Evolutionary conservation across 2,797 vertebrate species (phyloP), one percentile per base, ranked within the genome.

Genomic region (Neomorphus geoffroyi): DNA sequence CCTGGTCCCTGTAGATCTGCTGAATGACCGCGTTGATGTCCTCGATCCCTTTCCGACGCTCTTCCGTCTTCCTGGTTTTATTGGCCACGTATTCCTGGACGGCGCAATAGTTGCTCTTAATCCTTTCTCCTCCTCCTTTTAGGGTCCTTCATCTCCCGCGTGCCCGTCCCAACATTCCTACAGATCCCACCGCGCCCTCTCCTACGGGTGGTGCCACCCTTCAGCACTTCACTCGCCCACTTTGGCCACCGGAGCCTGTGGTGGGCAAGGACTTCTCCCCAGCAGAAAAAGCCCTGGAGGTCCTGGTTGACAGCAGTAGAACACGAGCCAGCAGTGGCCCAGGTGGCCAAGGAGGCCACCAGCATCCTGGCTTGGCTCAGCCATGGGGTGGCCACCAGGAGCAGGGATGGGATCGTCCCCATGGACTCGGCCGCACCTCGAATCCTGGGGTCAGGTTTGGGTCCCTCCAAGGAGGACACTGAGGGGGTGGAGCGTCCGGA

Each of bases 1-100:
- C 99, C 90, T 99, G 98, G 74, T 99, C 98, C 96, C 98, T 98
- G 81, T 99, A 98, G 57, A 99, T 98, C 96, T 99, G 98, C 85
- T 99, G 99, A 95, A 99, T 98, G 26, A 98, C 97, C 1, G 97
- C 98, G 11, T 98, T 98, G 88, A 99, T 98, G 96, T 99, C 98
- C 19, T 98, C 98, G 35, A 99, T 95, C 6, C 98, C 98, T 64
- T 97, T 94, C 17, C 99, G 98, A 3, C 98, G 97, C 87, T 99
- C 97, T n/a, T 99, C 98, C 0, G 98, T 99, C 95, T 98, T 99
- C 95, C 98, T 98, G 7, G 98, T 98, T 96, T 99, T 99, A 88
- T 99, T 99, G 18, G 98, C 95, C 28, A 99, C 97, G 7, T 99
- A 99, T 53, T 99, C 98, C 99, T 99, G 81, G 2, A 32, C 5